These are phyloP conservation scores for Nannoperca obscura DNA, from an alignment of 2,797 vertebrate genomes.

Conservation along the genomic window DNA sequence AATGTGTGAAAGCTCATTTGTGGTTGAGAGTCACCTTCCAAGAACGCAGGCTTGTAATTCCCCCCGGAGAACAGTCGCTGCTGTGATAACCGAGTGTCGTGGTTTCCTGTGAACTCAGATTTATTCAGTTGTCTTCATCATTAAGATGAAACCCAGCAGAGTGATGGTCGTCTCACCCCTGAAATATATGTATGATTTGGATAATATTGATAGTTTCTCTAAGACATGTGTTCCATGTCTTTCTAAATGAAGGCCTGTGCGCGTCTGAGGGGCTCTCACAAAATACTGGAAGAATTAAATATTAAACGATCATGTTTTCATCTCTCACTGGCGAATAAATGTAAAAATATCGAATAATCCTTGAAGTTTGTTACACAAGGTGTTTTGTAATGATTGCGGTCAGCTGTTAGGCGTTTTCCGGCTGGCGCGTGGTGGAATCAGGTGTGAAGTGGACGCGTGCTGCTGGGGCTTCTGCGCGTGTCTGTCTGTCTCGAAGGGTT, in stretches of 20 bases:
- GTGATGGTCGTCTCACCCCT: background rate
- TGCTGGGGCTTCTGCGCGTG: conserved; percentile 12
- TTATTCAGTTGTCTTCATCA: background rate
- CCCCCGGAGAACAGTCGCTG: background rate
- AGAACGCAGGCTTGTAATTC: background rate
- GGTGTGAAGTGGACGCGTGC: conserved; percentile 50
- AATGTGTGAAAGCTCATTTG: background rate
- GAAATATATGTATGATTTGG: background rate
- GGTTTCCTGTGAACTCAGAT: background rate
- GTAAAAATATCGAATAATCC: background rate
- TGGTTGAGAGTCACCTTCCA: background rate
- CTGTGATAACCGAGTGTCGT: background rate
- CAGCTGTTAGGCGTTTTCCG: background rate
- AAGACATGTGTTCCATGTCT: background rate
- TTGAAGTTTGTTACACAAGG: background rate
- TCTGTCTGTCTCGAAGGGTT: background rate
- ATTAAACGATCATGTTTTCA: background rate
- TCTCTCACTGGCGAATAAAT: background rate
- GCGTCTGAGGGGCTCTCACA: background rate
- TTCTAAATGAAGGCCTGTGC: background rate
- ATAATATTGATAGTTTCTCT: background rate
- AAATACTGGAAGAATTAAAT: background rate
- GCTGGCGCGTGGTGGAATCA: background rate
- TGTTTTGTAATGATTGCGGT: background rate
- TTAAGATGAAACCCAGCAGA: background rate